Evolutionary conservation across 2,888 invertebrate species (phyloP).

Genomic region (Molorchus minor): DNA sequence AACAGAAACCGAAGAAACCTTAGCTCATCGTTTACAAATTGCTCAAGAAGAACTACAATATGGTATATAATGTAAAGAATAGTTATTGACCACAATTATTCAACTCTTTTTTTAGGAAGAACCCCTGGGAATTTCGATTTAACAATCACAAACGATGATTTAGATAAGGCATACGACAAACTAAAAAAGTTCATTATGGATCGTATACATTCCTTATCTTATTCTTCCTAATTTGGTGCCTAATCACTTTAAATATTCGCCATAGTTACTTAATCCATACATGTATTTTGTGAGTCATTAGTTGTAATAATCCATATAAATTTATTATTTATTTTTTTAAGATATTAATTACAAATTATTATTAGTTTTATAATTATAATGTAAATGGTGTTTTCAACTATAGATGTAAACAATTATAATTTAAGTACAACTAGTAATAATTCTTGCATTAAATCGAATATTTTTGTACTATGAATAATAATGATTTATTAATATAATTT

Average conservation of each 20-base stretch:
- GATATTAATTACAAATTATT: no score
- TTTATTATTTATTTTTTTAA: not conserved
- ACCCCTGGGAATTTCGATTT: conserved; percentile 83
- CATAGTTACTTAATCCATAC: conserved; percentile 2
- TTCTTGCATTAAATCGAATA: no score
- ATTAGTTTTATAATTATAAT: no score
- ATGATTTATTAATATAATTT: no score
- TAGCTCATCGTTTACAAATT: conserved; percentile 78
- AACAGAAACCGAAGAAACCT: conserved; percentile 90
- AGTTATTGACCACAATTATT: conserved; percentile 3
- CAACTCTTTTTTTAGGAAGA: conserved; percentile 48
- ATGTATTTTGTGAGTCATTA: not conserved
- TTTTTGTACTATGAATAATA: no score
- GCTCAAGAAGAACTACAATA: conserved; percentile 86
- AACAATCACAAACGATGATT: conserved; percentile 81
- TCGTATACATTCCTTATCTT: conserved; percentile 8
- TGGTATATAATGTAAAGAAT: conserved; percentile 66
- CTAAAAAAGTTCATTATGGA: conserved; percentile 39
- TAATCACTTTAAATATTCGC: not conserved
- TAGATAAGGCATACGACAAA: conserved; percentile 67
- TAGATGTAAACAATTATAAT: no score
- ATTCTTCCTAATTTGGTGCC: no score
- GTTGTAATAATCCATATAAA: not conserved
- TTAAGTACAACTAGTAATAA: no score
- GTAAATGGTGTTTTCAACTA: no score